Evolutionary conservation across 1,140 invertebrate genomes (phyloP).

Genomic region (Drosophila ironensis): DNA sequence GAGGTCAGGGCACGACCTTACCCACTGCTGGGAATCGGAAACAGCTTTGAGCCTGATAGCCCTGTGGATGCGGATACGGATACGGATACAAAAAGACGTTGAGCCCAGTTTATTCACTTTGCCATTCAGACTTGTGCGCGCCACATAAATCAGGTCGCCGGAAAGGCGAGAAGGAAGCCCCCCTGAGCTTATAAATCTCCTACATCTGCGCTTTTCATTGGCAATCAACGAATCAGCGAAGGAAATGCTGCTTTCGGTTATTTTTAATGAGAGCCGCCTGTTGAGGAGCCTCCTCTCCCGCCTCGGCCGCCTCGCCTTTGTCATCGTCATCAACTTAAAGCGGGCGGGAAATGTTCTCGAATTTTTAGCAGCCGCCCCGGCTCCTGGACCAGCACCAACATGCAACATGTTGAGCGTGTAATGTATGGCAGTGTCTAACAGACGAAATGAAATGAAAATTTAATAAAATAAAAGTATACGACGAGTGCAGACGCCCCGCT

Average conservation of each 20-base stretch:
- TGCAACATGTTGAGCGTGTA: constrained; percentile 72
- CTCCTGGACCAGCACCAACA: constrained; percentile 13
- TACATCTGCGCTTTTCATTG: constrained; percentile 54
- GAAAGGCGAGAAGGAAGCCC: constrained; percentile 23
- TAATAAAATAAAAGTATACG: constrained; percentile 73
- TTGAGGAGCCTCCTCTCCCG: background rate
- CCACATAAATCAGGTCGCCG: constrained; percentile 38
- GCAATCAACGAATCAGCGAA: constrained; percentile 59
- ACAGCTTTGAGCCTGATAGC: constrained; percentile 40
- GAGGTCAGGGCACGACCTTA: constrained; percentile 35
- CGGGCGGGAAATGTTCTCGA: constrained; percentile 21
- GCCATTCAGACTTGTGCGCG: constrained; percentile 34
- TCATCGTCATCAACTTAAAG: constrained; percentile 25
- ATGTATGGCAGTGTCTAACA: constrained; percentile 36
- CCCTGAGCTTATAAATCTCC: constrained; percentile 30
- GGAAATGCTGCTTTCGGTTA: constrained; percentile 59
- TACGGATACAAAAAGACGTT: constrained; percentile 35
- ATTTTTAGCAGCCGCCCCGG: constrained; percentile 11
- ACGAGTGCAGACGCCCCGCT: constrained; percentile 20
- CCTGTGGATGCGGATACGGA: constrained; percentile 19
- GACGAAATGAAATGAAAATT: constrained; percentile 77
- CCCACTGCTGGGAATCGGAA: constrained; percentile 42
- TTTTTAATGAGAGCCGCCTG: constrained; percentile 59
- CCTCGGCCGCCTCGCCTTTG: background rate
- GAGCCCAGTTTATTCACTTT: constrained; percentile 48